Evolutionary conservation across 1,140 invertebrate species (phyloP).

Genomic region (Leptestheria dahalacensis): DNA sequence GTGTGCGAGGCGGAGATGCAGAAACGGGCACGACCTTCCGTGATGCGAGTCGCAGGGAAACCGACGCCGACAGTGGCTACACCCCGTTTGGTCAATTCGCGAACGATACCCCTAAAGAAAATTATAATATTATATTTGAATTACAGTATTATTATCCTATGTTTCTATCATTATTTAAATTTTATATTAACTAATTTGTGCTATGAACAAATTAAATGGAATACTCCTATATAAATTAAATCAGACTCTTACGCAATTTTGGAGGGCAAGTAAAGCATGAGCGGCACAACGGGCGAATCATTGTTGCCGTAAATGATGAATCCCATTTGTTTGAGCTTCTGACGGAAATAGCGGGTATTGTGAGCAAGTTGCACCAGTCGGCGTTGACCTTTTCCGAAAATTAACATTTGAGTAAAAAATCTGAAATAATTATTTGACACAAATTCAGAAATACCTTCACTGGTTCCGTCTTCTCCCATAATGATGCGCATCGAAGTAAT

Average conservation of each 20-base stretch:
- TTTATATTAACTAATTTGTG: too few relatives aligned
- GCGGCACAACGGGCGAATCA: slow-evolving; percentile 91
- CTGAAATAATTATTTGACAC: not conserved
- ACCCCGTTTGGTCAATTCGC: slow-evolving; percentile 59
- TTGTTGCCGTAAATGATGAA: slow-evolving; percentile 92
- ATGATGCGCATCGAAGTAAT: slow-evolving; percentile 75
- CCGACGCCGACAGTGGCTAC: slow-evolving; percentile 92
- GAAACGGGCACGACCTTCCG: slow-evolving; percentile 83
- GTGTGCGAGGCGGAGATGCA: slow-evolving; percentile 92
- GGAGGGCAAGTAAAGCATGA: slow-evolving; percentile 84
- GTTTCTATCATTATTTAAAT: too few relatives aligned
- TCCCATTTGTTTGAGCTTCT: slow-evolving; percentile 71
- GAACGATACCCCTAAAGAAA: slow-evolving; percentile 54
- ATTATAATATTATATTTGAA: not conserved
- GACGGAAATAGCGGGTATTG: slow-evolving; percentile 78
- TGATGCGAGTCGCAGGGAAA: slow-evolving; percentile 93
- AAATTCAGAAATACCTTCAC: slow-evolving; percentile 37
- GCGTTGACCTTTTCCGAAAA: slow-evolving; percentile 35
- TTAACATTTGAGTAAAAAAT: not conserved
- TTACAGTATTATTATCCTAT: not conserved
- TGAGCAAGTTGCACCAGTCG: slow-evolving; percentile 58
- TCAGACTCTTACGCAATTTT: slow-evolving; percentile 65
- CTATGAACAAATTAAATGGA: too few relatives aligned
- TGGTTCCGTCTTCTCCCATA: slow-evolving; percentile 65
- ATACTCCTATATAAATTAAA: too few relatives aligned